Base-by-base conservation (phyloP, 2,888 invertebrate species). In the Polydrusus pterygomalis region DNA sequence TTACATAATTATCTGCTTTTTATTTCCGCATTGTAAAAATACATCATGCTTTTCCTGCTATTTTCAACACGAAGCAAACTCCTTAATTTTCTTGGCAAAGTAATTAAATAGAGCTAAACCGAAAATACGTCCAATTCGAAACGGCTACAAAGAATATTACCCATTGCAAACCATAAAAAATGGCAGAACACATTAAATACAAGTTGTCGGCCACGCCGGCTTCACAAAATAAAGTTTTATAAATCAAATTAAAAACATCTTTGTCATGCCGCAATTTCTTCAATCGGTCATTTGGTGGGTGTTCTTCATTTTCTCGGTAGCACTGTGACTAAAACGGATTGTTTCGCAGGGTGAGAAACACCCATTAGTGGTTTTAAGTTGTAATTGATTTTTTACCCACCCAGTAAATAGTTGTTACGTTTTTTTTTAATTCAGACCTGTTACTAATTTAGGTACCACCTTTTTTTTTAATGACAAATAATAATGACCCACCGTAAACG, bases 231-330 rank as follows among this genome's bases (percentile, higher is more conserved):
- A 81, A 83, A 84, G 84, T 84, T 84, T 84, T 84, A 84, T 83
- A 83, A 83, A 84, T 84, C 84, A 84, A 83, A 84, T 84, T 84
- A 84, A 81, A 74, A 82, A 82, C 78, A 70, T 79, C 78, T 80
- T 64, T 81, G 84, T 84, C 84, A 84, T 81, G 84, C 83, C 82
- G 84, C 58, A 80, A 81, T 60, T 79, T 80, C 80, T 81, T 79
- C 80, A 81, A 77, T 74, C 77, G 74, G 45, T 68, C 70, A 74
- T 47, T 54, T 71, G 67, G 74, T 71, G 77, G 77, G 77, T 74
- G 77, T 77, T 77, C 77, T 75, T 75, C 74, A 77, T 77, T 77
- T 77, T 71, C 72, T 75, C 71, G 64, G 69, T 77, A 70, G 70
- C 69, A 56, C 65, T 75, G 77, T 77, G 72, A 74, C 77, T 70